Conservation (phyloP, 2,797 vertebrate genomes). For the Siniperca scherzeri region DNA sequence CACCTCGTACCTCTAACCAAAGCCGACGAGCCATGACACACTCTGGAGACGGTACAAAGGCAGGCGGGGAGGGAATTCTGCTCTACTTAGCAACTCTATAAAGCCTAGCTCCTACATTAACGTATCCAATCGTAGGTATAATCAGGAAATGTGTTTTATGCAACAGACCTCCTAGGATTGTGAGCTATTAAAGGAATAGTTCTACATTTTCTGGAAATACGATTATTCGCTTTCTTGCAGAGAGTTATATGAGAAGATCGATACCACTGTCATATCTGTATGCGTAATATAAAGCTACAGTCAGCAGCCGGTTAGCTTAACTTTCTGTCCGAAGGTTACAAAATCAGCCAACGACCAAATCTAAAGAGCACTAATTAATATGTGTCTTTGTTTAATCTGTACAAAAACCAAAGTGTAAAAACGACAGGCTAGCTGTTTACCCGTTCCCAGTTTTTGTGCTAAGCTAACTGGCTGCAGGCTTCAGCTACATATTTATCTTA, state of each 20-base stretch:
- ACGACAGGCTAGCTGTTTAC: background rate
- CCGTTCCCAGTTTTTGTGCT: conserved; percentile 2
- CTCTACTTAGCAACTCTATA: conserved; percentile 27
- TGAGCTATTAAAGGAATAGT: background rate
- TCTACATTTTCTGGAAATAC: background rate
- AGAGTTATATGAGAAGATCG: background rate
- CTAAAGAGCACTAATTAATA: background rate
- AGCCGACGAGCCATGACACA: conserved; percentile 42
- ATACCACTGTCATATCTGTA: background rate
- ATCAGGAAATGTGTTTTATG: conserved; percentile 29
- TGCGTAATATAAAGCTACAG: background rate
- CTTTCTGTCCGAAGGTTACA: background rate
- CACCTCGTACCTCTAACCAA: conserved; percentile 45
- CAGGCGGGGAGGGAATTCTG: conserved; percentile 34
- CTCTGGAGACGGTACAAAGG: conserved; percentile 25
- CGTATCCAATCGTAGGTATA: background rate
- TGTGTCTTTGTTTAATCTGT: background rate
- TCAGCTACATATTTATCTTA: background rate
- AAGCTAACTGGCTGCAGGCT: conserved; percentile 8
- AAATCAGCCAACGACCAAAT: background rate
- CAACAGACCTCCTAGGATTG: background rate
- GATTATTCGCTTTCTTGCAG: background rate
- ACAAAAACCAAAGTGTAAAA: background rate
- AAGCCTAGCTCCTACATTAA: conserved; percentile 18
- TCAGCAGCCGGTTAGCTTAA: background rate